Evolutionary conservation across 1,140 invertebrate genomes (phyloP).

Genomic region (Condylostylus longicornis): DNA sequence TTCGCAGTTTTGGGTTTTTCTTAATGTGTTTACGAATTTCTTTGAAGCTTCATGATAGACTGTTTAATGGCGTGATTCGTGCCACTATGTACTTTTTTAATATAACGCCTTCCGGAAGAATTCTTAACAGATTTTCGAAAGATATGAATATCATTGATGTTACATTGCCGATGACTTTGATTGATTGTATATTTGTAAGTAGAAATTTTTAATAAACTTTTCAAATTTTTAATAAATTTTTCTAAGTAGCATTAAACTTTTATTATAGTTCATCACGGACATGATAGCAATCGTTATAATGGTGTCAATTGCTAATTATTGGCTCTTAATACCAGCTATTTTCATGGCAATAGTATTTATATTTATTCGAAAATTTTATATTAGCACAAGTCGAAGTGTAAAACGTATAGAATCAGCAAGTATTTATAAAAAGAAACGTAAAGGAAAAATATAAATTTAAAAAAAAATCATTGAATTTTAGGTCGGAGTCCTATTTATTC

Average conservation of each 20-base stretch:
- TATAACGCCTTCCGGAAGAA: conserved; percentile 62
- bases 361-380: conserved; percentile 52
- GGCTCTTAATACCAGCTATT: conserved; percentile 54
- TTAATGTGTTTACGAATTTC: conserved; percentile 65
- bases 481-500: conserved; percentile 71
- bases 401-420: conserved; percentile 54
- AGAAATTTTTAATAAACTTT: background rate
- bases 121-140: conserved; percentile 74
- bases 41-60: conserved; percentile 60
- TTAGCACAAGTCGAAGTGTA: conserved; percentile 59
- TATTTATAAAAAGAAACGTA: background rate
- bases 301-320: conserved; percentile 61
- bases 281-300: conserved; percentile 49
- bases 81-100: conserved; percentile 83
- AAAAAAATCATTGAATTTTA: conserved; percentile 17
- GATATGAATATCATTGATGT: conserved; percentile 78
- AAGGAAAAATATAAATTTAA: background rate
- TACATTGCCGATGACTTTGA: conserved; percentile 54
- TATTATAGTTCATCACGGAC: conserved; percentile 43
- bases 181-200: conserved; percentile 57
- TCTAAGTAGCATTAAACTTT: background rate
- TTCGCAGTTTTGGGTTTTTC: conserved; percentile 58
- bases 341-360: conserved; percentile 51
- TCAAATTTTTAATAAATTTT: conserved; percentile 11
- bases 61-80: conserved; percentile 67